These are phyloP conservation scores for Oreochromis spilurus DNA, from an alignment of 2,113 vertebrate species.

Conservation along the genomic window DNA sequence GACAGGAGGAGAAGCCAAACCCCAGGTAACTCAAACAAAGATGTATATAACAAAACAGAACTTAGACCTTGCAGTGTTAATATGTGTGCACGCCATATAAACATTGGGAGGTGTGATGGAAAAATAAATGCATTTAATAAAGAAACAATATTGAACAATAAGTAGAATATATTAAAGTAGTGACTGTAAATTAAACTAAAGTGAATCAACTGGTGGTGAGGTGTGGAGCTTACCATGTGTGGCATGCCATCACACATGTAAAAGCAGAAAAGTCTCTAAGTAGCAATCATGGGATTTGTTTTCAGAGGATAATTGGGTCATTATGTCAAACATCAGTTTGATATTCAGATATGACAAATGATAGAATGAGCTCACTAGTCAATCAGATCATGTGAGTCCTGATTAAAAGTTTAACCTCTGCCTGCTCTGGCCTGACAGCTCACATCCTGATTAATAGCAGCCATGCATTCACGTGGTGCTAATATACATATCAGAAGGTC, in stretches of 20 bases:
- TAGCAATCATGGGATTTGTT: constrained; percentile 3
- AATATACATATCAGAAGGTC: neutral
- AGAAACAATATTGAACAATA: too few species aligned
- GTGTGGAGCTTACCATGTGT: too few species aligned
- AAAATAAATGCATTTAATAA: too few species aligned
- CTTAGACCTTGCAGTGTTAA: too few species aligned
- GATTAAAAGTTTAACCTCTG: neutral
- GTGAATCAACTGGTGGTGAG: too few species aligned
- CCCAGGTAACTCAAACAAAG: too few species aligned
- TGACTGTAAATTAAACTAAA: too few species aligned
- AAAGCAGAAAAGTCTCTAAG: neutral
- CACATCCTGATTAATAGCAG: neutral
- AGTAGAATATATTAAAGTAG: too few species aligned
- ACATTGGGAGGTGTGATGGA: too few species aligned
- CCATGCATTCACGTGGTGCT: neutral
- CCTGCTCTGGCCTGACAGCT: neutral
- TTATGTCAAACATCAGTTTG: constrained; percentile 2
- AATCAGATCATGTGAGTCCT: neutral
- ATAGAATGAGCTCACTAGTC: neutral
- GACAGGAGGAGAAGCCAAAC: too few species aligned
- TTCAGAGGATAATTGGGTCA: neutral
- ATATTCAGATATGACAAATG: neutral
- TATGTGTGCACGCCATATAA: too few species aligned
- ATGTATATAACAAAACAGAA: too few species aligned
- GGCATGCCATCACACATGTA: neutral